Percentiles rank a stretch among this genome's conserved stretches.
These are phyloP conservation scores for Marmota flaviventris DNA, from an alignment of 2,113 vertebrate species.

Conservation along the genomic window DNA sequence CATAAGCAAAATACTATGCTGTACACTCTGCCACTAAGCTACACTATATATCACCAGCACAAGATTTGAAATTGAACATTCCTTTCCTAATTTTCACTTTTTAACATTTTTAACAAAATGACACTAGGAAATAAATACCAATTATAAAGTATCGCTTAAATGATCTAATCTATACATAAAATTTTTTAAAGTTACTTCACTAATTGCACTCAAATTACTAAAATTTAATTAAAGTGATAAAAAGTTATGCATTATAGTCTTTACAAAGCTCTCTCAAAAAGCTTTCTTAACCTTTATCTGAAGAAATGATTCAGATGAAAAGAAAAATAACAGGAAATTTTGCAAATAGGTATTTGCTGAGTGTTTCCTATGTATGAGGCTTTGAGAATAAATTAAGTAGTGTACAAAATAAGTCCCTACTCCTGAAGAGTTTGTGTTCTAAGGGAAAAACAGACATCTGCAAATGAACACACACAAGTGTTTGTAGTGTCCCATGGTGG, in stretches of 20 bases:
- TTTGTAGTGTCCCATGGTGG: no score
- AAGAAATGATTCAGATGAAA: neutral
- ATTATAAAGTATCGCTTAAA: neutral
- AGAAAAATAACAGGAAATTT: neutral
- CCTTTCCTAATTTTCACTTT: conserved; percentile 24
- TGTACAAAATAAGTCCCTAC: neutral
- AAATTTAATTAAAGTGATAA: conserved; percentile 43
- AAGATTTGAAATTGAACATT: conserved; percentile 43
- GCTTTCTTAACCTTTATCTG: neutral
- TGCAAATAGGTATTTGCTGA: neutral
- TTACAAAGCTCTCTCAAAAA: conserved; percentile 17
- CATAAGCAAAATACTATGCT: neutral
- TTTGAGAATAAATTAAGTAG: neutral
- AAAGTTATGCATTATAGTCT: conserved; percentile 27
- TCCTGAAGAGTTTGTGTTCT: neutral
- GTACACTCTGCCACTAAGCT: neutral
- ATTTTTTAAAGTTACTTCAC: neutral
- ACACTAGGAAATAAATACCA: neutral
- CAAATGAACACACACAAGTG: neutral
- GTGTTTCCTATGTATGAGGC: neutral
- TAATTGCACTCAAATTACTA: conserved; percentile 40
- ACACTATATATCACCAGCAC: neutral
- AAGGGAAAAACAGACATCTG: neutral
- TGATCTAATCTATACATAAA: conserved; percentile 6
- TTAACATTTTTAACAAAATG: conserved; percentile 29